A percentile compares a stretch with the other conserved stretches of the same genome.
Evolutionary conservation across 2,888 invertebrate species (phyloP).

Genomic region (Elegia similella): DNA sequence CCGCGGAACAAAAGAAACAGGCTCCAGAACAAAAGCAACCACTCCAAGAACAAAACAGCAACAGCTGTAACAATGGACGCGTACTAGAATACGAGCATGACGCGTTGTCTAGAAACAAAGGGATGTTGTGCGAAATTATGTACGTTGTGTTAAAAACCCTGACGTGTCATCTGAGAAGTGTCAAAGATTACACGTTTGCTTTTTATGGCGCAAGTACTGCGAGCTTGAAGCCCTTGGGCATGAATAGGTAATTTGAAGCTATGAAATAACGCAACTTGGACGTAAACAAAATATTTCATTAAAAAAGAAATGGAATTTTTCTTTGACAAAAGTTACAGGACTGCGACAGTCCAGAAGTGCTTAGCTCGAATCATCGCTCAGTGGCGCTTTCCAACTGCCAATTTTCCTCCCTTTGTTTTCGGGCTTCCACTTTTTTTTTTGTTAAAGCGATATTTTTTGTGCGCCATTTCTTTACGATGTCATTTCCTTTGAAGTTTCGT

Average conservation of each 20-base stretch:
- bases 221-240: not conserved
- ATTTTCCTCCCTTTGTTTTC: slow-evolving; percentile 65
- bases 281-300: slow-evolving; percentile 1
- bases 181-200: slow-evolving; percentile 18
- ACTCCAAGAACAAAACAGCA: slow-evolving; percentile 52
- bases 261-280: slow-evolving; percentile 2
- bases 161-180: slow-evolving; percentile 20
- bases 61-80: slow-evolving; percentile 52
- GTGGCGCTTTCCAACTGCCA: slow-evolving; percentile 49
- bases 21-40: slow-evolving; percentile 48
- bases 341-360: slow-evolving; percentile 38
- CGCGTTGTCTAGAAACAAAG: slow-evolving; percentile 56
- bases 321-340: slow-evolving; percentile 42
- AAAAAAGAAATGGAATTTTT: slow-evolving; percentile 38
- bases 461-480: slow-evolving; percentile 34
- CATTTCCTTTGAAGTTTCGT: slow-evolving; percentile 21
- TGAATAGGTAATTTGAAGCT: slow-evolving; percentile 12
- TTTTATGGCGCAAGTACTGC: slow-evolving; percentile 10
- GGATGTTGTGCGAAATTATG: slow-evolving; percentile 54
- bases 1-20: slow-evolving; percentile 48
- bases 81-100: slow-evolving; percentile 41
- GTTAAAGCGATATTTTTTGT: slow-evolving; percentile 48
- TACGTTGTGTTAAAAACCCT: slow-evolving; percentile 48
- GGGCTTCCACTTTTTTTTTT: slow-evolving; percentile 48
- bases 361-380: slow-evolving; percentile 48